Conservation (phyloP, 2,888 invertebrate species). For the Drosophila rubida region DNA sequence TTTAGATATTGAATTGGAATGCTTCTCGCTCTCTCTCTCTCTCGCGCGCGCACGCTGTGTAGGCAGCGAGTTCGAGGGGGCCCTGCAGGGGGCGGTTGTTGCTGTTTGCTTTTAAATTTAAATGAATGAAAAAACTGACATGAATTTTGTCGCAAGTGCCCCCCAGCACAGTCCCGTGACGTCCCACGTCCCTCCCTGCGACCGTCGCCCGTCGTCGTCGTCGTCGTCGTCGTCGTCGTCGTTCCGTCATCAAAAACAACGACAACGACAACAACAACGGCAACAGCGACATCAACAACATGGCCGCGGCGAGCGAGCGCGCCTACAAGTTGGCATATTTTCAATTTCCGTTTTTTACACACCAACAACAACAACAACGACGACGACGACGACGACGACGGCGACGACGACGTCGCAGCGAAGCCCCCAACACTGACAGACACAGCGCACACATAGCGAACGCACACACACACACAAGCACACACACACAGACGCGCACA, state of each 20-base stretch:
- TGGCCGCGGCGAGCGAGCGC: constrained; percentile 67
- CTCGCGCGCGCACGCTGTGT: constrained; percentile 13
- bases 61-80: constrained; percentile 30
- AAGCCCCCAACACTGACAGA: constrained; percentile 48
- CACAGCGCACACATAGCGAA: constrained; percentile 26
- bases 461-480: constrained; percentile 25
- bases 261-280: constrained; percentile 9
- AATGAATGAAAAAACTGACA: constrained; percentile 81
- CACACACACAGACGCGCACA: constrained; percentile 34
- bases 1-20: constrained; percentile 16
- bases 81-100: constrained; percentile 43
- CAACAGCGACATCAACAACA: constrained; percentile 41
- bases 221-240: neutral
- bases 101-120: constrained; percentile 75
- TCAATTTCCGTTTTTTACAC: constrained; percentile 83
- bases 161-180: constrained; percentile 20
- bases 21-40: neutral
- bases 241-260: constrained; percentile 20
- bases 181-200: neutral
- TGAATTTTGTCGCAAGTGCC: constrained; percentile 73
- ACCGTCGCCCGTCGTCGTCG: neutral
- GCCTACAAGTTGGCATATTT: constrained; percentile 84
- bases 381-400: neutral
- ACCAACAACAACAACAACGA: constrained; percentile 45
- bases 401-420: constrained; percentile 22